Conservation (phyloP, 1,140 invertebrate genomes). For the Sitobion miscanthi region DNA sequence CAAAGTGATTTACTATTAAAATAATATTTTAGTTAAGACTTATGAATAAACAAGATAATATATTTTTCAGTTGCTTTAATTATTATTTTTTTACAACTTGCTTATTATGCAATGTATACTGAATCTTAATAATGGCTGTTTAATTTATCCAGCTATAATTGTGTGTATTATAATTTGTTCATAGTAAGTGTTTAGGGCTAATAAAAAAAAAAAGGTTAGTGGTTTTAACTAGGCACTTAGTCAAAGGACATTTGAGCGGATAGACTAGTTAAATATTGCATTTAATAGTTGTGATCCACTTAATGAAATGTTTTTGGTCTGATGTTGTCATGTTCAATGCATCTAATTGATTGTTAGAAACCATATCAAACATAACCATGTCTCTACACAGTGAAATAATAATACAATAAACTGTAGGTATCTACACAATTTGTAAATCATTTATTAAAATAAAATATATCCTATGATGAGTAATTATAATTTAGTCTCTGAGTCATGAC, state of each 20-base stretch:
- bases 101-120: background rate
- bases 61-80: background rate
- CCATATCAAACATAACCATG: background rate
- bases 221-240: conserved; percentile 14
- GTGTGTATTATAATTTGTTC: background rate
- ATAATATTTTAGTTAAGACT: conserved; percentile 18
- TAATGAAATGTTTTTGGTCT: background rate
- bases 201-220: background rate
- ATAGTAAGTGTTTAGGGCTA: background rate
- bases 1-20: conserved; percentile 18
- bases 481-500: background rate
- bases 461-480: background rate
- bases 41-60: conserved; percentile 29
- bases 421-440: background rate
- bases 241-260: background rate
- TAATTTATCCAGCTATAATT: background rate
- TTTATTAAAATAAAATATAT: background rate
- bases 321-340: background rate
- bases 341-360: background rate
- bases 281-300: conserved; percentile 19
- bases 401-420: background rate
- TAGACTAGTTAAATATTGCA: conserved; percentile 32
- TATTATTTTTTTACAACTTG: conserved; percentile 13
- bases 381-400: background rate
- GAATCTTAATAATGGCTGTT: background rate